phyloP scores from a whole-genome alignment of 2,888 invertebrate species.

The Cantharis nigra region DNA sequence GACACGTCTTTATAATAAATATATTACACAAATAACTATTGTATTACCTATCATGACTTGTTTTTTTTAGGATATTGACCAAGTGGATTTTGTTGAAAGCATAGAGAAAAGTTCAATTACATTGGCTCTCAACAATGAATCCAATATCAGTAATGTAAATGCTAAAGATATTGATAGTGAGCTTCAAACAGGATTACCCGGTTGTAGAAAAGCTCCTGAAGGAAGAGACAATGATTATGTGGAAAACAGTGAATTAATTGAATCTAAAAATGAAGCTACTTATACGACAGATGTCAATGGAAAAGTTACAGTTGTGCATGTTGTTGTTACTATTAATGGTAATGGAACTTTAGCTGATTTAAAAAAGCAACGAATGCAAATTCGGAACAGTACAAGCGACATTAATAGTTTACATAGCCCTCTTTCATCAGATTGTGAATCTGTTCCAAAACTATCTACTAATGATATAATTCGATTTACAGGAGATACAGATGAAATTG shows the following conservation, averaged over 20 bases:
- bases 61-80: not conserved
- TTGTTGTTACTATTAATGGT: conserved; percentile 79
- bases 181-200: conserved; percentile 24
- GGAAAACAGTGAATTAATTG: conserved; percentile 65
- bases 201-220: conserved; percentile 73
- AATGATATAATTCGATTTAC: conserved; percentile 66
- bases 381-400: conserved; percentile 67
- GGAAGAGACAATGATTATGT: conserved; percentile 80
- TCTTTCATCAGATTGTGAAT: conserved; percentile 56
- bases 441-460: conserved; percentile 54
- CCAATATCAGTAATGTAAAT: not conserved
- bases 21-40: no score
- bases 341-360: conserved; percentile 84
- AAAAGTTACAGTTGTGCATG: conserved; percentile 56
- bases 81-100: not conserved
- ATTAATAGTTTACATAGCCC: conserved; percentile 49
- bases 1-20: no score
- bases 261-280: conserved; percentile 58
- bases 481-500: conserved; percentile 75
- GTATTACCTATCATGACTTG: not conserved
- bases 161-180: not conserved
- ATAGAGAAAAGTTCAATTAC: not conserved
- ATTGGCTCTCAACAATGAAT: not conserved
- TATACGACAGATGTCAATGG: conserved; percentile 74
- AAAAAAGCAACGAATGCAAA: conserved; percentile 89